phyloP scores from a whole-genome alignment of 1,140 invertebrate species.

The Thaumetopoea pityocampa region DNA sequence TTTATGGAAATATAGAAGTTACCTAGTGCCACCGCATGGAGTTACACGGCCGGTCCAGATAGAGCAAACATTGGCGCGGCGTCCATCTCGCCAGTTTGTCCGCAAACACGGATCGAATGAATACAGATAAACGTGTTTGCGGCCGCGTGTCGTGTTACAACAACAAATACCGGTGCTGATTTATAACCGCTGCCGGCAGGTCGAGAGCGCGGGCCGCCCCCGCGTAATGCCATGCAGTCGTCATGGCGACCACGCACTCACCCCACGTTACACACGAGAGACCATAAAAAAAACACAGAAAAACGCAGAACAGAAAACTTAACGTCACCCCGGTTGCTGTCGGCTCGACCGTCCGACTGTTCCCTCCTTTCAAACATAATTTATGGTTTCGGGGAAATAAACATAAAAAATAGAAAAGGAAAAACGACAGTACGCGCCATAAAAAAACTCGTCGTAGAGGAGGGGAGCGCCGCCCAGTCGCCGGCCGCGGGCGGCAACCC shows the following conservation, averaged over 20 bases:
- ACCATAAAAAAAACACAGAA: constrained; percentile 68
- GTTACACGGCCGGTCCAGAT: constrained; percentile 52
- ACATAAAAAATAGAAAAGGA: constrained; percentile 76
- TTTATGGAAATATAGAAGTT: too few relatives aligned
- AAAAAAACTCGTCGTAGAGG: constrained; percentile 72
- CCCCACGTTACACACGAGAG: constrained; percentile 44
- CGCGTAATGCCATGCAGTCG: constrained; percentile 65
- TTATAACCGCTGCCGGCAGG: constrained; percentile 26
- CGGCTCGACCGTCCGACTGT: constrained; percentile 67
- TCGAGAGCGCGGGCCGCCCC: constrained; percentile 22
- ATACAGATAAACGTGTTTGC: constrained; percentile 65
- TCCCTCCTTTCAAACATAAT: constrained; percentile 75
- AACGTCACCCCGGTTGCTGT: constrained; percentile 65
- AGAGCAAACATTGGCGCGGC: constrained; percentile 49
- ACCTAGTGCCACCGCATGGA: constrained; percentile 40
- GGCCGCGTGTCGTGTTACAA: constrained; percentile 59
- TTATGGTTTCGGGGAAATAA: constrained; percentile 75
- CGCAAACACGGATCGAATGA: constrained; percentile 66
- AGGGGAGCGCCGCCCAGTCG: constrained; percentile 35
- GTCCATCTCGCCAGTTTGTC: constrained; percentile 65
- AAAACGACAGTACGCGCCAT: constrained; percentile 74
- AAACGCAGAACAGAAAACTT: constrained; percentile 54
- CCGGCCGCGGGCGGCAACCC: constrained; percentile 58
- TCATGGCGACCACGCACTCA: constrained; percentile 60
- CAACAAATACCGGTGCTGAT: constrained; percentile 63